These are phyloP conservation scores for Scaptomyza polygonia DNA, from an alignment of 2,888 invertebrate genomes.

Conservation along the genomic window DNA sequence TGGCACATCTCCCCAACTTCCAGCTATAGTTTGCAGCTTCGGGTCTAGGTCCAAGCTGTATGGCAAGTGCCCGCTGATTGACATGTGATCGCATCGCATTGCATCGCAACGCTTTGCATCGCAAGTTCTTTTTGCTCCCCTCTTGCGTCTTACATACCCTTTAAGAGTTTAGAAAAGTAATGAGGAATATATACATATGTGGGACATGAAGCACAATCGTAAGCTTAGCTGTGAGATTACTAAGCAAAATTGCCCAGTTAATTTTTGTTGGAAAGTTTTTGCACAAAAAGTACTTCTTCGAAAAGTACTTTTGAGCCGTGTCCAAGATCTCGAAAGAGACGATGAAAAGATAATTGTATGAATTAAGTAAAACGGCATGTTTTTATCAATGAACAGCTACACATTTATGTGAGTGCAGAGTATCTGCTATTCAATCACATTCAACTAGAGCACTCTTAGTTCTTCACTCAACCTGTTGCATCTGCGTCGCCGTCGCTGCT, in stretches of 20 bases:
- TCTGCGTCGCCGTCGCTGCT: slow-evolving; percentile 60
- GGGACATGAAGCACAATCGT: too few species aligned
- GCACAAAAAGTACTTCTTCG: not conserved
- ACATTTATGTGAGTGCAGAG: not conserved
- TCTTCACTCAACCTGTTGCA: slow-evolving; percentile 66
- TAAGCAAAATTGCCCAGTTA: not conserved
- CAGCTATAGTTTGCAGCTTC: slow-evolving; percentile 19
- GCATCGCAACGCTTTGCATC: slow-evolving; percentile 59
- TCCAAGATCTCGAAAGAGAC: too few species aligned
- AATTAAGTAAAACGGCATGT: too few species aligned
- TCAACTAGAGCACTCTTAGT: not conserved
- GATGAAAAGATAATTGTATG: too few species aligned
- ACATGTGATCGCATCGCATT: slow-evolving; percentile 69
- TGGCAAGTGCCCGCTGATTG: slow-evolving; percentile 65
- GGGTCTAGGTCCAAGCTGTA: slow-evolving; percentile 35
- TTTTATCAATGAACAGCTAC: not conserved
- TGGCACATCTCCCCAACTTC: not conserved
- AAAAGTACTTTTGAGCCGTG: not conserved
- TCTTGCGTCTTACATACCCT: not conserved
- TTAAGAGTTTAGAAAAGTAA: too few species aligned
- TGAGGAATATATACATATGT: too few species aligned
- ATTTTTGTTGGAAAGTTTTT: not conserved
- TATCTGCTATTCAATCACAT: not conserved
- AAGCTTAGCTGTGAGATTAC: not conserved
- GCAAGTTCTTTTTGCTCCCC: slow-evolving; percentile 51